Evolutionary conservation across 92 coral and sea anemone genomes (phyloP).

Genomic region (Porites rus): DNA sequence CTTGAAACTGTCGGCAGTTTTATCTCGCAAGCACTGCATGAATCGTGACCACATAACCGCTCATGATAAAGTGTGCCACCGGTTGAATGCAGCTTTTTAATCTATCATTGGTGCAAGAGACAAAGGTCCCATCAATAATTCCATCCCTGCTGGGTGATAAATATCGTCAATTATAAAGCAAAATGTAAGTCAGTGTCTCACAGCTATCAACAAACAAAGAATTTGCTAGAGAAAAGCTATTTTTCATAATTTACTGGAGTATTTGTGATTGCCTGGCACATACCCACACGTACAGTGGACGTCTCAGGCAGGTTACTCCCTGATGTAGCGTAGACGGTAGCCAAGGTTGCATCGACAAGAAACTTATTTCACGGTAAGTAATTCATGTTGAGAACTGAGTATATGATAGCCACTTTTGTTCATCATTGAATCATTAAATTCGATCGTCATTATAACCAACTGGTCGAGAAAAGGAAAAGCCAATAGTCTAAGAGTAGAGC

Average conservation of each 20-base stretch:
- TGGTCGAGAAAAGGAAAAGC: too few relatives aligned
- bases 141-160: conserved; percentile 41
- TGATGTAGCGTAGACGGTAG: neutral
- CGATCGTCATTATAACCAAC: neutral
- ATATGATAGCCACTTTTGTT: neutral
- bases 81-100: conserved; percentile 1
- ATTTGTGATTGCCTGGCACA: neutral
- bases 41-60: neutral
- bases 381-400: neutral
- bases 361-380: conserved; percentile 3
- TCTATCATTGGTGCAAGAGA: conserved; percentile 17
- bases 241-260: neutral
- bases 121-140: conserved; percentile 2
- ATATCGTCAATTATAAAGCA: conserved; percentile 23
- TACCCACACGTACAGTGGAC: neutral
- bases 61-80: neutral
- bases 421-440: neutral
- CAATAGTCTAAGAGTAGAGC: too few relatives aligned
- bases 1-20: neutral
- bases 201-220: neutral
- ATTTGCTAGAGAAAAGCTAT: conserved; percentile 17
- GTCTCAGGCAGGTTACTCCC: neutral
- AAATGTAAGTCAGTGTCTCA: conserved; percentile 10
- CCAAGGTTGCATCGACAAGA: neutral
- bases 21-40: neutral